Base-by-base conservation (phyloP, 2,888 invertebrate genomes). In the Aromia moschata region DNA sequence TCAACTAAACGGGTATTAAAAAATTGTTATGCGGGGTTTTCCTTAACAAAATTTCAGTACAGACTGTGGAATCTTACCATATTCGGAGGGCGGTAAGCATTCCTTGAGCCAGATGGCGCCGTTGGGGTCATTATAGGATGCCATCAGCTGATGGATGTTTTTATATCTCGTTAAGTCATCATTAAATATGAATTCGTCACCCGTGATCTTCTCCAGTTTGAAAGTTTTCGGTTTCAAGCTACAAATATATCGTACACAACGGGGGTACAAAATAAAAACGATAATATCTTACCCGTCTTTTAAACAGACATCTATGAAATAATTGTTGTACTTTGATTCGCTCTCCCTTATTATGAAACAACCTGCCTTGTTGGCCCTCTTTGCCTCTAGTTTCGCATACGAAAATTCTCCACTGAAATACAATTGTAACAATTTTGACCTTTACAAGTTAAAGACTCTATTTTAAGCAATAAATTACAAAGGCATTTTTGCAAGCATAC, bases 61-160 rank as follows among this genome's bases (percentile, higher is more conserved):
- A n/a, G n/a, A n/a, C n/a, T n/a, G n/a, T n/a, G n/a, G n/a, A n/a
- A n/a, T n/a, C n/a, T n/a, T 25, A 92, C 93, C 94, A 82, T 92
- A 93, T 84, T 93, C 93, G 0, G 94, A 93, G 7, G 94, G 91
- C 15, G 92, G 93, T 76, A 95, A 84, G 71, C 93, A 92, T 75
- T 92, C 91, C 44, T 86, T 84, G 5, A 92, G 80, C 73, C 83
- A 87, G 73, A 91, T 84, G 45, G 83, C 77, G 43, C 84, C 85
- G 45, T 86, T 85, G 0, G 86, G 82, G 70, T 87, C 84, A 71
- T 85, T 86, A 72, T 90, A 87, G 43, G 85, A 84, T 10, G 82
- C 79, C 63, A 91, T 83, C 46, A 92, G 82, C 66, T 87, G 84
- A 54, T 84, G 83, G 31, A 92, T 83, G 47, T 85, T 87, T 65